These are phyloP conservation scores for Crematogaster levior DNA, from an alignment of 2,888 invertebrate genomes.

Conservation along the genomic window DNA sequence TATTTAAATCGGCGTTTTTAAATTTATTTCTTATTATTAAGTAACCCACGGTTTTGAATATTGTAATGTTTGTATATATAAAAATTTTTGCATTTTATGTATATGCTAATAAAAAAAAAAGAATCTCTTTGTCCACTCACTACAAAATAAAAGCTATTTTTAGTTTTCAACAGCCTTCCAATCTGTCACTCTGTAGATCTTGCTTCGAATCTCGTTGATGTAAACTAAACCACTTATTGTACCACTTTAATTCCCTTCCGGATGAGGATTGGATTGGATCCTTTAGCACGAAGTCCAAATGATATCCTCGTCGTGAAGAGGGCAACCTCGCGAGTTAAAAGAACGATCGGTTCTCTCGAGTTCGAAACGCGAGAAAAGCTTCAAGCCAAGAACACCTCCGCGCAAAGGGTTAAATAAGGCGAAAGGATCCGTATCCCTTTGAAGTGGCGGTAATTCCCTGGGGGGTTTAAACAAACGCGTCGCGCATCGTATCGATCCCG, in stretches of 20 bases:
- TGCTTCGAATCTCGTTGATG: not conserved
- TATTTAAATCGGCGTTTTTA: no score
- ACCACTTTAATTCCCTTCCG: conserved; percentile 12
- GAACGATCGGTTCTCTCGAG: not conserved
- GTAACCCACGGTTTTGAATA: no score
- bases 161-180: not conserved
- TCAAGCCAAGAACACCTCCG: not conserved
- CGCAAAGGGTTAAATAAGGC: conserved; percentile 50
- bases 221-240: not conserved
- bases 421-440: conserved; percentile 42
- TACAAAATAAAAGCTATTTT: not conserved
- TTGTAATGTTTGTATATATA: no score
- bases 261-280: conserved; percentile 5
- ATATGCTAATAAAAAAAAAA: not conserved
- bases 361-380: conserved; percentile 16
- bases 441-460: conserved; percentile 43
- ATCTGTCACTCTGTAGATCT: not conserved
- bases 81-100: not conserved
- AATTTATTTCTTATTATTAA: no score
- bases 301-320: not conserved
- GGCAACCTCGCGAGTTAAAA: not conserved
- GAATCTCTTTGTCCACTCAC: not conserved
- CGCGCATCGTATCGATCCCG: conserved; percentile 43
- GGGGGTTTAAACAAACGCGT: conserved; percentile 42
- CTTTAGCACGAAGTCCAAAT: not conserved